These are phyloP conservation scores for Petrolisthes cinctipes DNA, from an alignment of 2,888 invertebrate genomes.

Conservation along the genomic window DNA sequence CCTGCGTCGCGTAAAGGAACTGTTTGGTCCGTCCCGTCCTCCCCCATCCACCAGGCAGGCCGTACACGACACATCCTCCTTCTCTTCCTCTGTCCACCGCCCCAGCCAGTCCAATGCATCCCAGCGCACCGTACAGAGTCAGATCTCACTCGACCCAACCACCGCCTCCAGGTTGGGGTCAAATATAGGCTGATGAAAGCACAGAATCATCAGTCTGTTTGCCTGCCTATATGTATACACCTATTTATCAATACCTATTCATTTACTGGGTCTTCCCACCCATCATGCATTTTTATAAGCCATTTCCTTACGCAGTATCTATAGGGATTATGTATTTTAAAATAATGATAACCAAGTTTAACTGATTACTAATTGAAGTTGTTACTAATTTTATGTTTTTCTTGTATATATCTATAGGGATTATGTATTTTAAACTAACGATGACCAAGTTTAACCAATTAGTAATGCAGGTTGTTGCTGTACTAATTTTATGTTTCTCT, in stretches of 20 bases:
- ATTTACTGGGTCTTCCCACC: neutral
- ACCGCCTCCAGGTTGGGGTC: conserved; percentile 35
- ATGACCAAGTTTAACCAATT: neutral
- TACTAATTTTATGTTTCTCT: neutral
- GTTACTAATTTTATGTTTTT: neutral
- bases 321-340: neutral
- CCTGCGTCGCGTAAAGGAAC: conserved; percentile 44
- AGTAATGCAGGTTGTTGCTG: no score
- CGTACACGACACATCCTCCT: conserved; percentile 32
- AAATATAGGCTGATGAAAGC: neutral
- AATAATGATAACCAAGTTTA: neutral
- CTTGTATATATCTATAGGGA: neutral
- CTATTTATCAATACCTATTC: neutral
- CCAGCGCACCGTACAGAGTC: conserved; percentile 48
- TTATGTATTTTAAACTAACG: neutral
- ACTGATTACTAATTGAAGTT: neutral
- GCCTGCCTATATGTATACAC: neutral
- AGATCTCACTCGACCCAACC: conserved; percentile 43
- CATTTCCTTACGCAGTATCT: neutral
- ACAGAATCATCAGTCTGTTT: neutral
- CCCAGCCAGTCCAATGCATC: conserved; percentile 46
- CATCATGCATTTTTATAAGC: neutral
- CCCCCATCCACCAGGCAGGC: conserved; percentile 3
- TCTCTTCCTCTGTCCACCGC: conserved; percentile 38
- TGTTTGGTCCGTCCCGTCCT: conserved; percentile 35